phyloP scores from a whole-genome alignment of 2,888 invertebrate genomes.

The Agrilus biguttatus region DNA sequence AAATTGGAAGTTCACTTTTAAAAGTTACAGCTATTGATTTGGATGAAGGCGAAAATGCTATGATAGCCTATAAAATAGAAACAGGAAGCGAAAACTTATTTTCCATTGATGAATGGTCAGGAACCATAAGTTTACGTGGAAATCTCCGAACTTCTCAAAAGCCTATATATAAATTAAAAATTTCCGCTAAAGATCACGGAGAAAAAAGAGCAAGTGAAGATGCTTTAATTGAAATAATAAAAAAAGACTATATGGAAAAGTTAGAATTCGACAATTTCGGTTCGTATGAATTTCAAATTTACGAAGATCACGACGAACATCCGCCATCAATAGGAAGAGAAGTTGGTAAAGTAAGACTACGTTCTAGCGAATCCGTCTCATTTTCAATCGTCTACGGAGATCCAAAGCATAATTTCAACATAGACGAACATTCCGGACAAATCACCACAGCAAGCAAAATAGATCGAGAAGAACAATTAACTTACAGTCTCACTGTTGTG shows the following conservation, averaged over 20 bases:
- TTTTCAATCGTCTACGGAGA: conserved; percentile 76
- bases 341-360: conserved; percentile 61
- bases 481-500: conserved; percentile 65
- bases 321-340: conserved; percentile 46
- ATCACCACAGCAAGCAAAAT: conserved; percentile 66
- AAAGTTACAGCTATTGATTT: conserved; percentile 71
- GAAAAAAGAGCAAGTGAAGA: conserved; percentile 57
- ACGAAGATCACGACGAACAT: conserved; percentile 62
- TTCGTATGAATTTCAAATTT: conserved; percentile 68
- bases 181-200: conserved; percentile 72
- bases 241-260: conserved; percentile 54
- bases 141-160: conserved; percentile 49
- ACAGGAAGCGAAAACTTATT: conserved; percentile 70
- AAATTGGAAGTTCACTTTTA: conserved; percentile 49
- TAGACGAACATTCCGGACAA: conserved; percentile 64
- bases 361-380: conserved; percentile 34
- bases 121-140: conserved; percentile 55
- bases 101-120: conserved; percentile 61
- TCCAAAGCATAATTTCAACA: conserved; percentile 57
- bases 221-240: conserved; percentile 68
- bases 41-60: conserved; percentile 81
- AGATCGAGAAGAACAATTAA: conserved; percentile 68
- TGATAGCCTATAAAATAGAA: conserved; percentile 63
- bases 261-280: conserved; percentile 62
- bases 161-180: conserved; percentile 53